Conservation (phyloP, 2,888 invertebrate species). For the Germaria angustata region DNA sequence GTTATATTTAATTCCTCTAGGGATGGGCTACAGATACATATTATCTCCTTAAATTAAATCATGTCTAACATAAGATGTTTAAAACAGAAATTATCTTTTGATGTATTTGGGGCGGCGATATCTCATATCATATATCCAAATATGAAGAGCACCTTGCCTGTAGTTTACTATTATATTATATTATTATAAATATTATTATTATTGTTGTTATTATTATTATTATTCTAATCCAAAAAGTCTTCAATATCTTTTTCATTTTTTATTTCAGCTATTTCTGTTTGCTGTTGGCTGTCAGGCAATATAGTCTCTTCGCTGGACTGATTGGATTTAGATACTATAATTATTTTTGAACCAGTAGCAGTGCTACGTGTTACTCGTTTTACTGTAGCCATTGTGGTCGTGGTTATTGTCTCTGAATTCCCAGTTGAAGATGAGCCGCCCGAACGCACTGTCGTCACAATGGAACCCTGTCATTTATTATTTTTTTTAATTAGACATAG, state of each 20-base stretch:
- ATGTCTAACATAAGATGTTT: neutral
- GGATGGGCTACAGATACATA: neutral
- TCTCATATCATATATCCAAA: no score
- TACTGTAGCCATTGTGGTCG: conserved; percentile 54
- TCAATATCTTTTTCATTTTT: conserved; percentile 67
- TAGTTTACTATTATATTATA: no score
- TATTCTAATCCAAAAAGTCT: conserved; percentile 60
- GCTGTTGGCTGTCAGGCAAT: conserved; percentile 44
- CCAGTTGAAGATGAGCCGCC: conserved; percentile 20
- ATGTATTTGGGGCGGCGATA: neutral
- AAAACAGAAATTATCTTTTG: neutral
- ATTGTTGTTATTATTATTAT: neutral
- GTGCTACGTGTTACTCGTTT: conserved; percentile 60
- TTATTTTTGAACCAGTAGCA: conserved; percentile 61
- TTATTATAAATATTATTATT: neutral
- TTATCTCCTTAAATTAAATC: neutral
- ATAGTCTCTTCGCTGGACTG: conserved; percentile 57
- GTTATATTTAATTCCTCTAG: neutral
- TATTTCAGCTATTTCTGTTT: conserved; percentile 60
- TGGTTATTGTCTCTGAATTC: conserved; percentile 50
- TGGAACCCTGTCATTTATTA: conserved; percentile 22
- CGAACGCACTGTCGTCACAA: conserved; percentile 52
- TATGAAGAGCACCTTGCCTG: neutral
- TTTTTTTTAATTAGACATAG: neutral
- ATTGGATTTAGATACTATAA: conserved; percentile 61